Evolutionary conservation across 2,888 invertebrate genomes (phyloP), one percentile per base, ranked within the genome.

Genomic region (Nymphalis polychloros): DNA sequence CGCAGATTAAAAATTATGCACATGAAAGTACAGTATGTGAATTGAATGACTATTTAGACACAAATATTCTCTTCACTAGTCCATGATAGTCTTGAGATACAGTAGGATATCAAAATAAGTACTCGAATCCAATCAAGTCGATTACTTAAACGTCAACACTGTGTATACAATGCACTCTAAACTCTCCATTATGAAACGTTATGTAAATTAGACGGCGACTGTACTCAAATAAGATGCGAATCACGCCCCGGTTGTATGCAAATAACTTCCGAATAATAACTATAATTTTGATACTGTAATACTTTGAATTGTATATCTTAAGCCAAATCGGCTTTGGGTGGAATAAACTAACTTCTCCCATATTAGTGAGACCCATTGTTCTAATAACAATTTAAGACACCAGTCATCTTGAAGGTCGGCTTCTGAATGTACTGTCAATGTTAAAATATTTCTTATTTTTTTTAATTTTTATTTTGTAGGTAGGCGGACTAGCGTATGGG

Each of bases 201-300:
- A 65, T 65, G 65, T 20, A 59, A 65, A 60, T 52, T 47, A 19
- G 31, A 60, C 46, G 60, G 59, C 20, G 31, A 61, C 47, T 60
- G 17, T 47, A 59, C 59, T 49, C 23, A 35, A 59, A 59, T 19
- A 53, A 65, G 59, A 64, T 49, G 19, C 31, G 49, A 35, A 47
- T 66, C 66, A 66, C 52, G 52, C 16, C n/a, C 53, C 20, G 46
- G 31, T 53, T 53, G 47, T 35, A 61, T 61, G 61, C 53, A 61
- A 66, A 66, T 49, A 19, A 49, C 59, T 52, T 41, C 27, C 49
- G 53, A 31, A 55, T 55, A 17, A 55, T 55, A 55, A 60, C 52
- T 35, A 61, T 35, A 61, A 53, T 48, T 53, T 61, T 20, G 61
- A 46, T 66, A 53, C 23, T 64, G 50, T 59, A n/a, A 61, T 60